These are phyloP conservation scores for Molothrus aeneus DNA, from an alignment of 2,797 vertebrate species.

Conservation along the genomic window DNA sequence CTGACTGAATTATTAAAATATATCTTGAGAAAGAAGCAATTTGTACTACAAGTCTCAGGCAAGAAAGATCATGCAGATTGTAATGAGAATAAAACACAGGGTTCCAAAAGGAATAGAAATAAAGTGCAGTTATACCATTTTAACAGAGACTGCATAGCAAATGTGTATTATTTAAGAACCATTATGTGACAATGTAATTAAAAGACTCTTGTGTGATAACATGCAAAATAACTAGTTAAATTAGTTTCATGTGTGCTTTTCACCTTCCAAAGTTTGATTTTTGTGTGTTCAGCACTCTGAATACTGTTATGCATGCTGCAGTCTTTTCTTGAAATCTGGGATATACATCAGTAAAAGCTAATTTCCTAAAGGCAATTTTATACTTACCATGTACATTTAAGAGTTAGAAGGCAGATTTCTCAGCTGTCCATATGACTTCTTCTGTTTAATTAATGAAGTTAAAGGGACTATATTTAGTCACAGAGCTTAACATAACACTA, in stretches of 20 bases:
- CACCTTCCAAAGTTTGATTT: background rate
- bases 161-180: background rate
- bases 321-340: background rate
- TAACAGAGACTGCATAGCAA: background rate
- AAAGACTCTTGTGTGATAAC: background rate
- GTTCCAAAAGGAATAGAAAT: background rate
- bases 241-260: background rate
- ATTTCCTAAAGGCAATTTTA: background rate
- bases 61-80: background rate
- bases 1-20: slow-evolving; percentile 22
- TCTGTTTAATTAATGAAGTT: slow-evolving; percentile 24
- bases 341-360: background rate
- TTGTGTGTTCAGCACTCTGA: background rate
- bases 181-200: background rate
- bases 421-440: background rate
- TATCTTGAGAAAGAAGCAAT: slow-evolving; percentile 11
- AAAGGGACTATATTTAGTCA: slow-evolving; percentile 17
- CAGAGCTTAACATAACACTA: background rate
- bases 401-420: background rate
- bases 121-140: background rate
- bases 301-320: background rate
- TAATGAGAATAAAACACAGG: slow-evolving; percentile 11
- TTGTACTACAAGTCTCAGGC: slow-evolving; percentile 23
- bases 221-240: background rate
- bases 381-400: background rate